These are phyloP conservation scores for Belgica antarctica DNA, from an alignment of 2,888 invertebrate species.

Conservation along the genomic window DNA sequence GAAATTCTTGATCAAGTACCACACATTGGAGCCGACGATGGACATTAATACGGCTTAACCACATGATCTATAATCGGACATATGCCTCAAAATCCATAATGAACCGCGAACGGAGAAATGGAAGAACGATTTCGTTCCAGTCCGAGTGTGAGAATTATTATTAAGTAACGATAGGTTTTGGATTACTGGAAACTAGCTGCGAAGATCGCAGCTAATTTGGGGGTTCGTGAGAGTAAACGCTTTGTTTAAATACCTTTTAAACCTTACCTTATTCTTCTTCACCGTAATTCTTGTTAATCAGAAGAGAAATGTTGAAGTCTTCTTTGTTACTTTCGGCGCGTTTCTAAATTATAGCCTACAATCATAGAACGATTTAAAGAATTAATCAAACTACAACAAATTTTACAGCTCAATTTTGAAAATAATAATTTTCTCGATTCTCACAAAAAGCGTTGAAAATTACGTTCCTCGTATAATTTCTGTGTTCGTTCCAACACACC, in stretches of 20 bases:
- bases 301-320: neutral
- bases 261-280: neutral
- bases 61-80: neutral
- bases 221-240: no score
- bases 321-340: no score
- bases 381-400: conserved; percentile 26
- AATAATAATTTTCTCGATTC: conserved; percentile 21
- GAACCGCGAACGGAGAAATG: neutral
- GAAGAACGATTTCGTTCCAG: neutral
- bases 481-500: no score
- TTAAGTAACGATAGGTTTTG: neutral
- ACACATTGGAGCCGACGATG: neutral
- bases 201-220: no score
- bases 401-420: conserved; percentile 14
- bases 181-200: no score
- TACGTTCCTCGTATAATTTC: neutral
- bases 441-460: conserved; percentile 3
- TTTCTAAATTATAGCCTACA: conserved; percentile 7
- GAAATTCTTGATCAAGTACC: neutral
- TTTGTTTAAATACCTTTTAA: neutral
- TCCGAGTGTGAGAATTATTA: neutral
- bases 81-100: neutral
- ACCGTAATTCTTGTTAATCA: conserved; percentile 5
- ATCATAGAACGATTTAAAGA: neutral
- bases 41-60: conserved; percentile 6